Base-by-base conservation (phyloP, 2,797 vertebrate genomes). In the Enteromius trimaculatus region DNA sequence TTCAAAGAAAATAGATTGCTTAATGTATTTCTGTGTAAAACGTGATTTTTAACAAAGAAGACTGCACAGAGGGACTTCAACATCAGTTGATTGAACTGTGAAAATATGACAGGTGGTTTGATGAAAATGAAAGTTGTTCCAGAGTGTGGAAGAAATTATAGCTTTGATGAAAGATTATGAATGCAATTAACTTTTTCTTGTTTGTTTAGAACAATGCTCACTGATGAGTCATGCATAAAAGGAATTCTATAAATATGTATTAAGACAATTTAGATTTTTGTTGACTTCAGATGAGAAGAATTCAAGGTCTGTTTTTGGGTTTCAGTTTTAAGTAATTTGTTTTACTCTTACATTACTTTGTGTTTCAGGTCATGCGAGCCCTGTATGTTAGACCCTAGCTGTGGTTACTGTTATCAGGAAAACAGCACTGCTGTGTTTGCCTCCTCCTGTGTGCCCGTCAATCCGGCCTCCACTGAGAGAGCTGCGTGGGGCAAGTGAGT, bases 401-500 rank as follows among this genome's bases (percentile, higher is more conserved):
- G 98, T 76, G 98, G 98, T 6, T 98, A 98, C 93, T 99, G 98
- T 92, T 99, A 98, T 92, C 96, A 94, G 90, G 92, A 97, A 89
- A 99, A 99, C 87, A 92, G 90, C 85, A 96, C 98, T 3, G 90
- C 90, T 14, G 91, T 97, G 85, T 86, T 96, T 53, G 91, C 96
- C 85, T 95, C 98, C 85, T 98, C 98, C 51, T 99, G 98, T 49
- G 92, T 96, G 84, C 94, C 96, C 17, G 95, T 98, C 91, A 95
- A 96, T 92, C 94, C 92, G 88, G 95, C 92, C 55, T 96, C 96
- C 88, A 96, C 96, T 5, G 94, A 94, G 87, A 95, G 93, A 79
- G 97, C 98, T 13, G 96, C 97, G 5, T 99, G 97, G 98, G 98
- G 98, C 95, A 98, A 97, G 98, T 98, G 96, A 89, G 95, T 92